Percentiles rank a stretch among this genome's conserved stretches.
These are phyloP conservation scores for Rattus norvegicus DNA, from an alignment of 2,113 vertebrate species.

Conservation along the genomic window GRCr8 NC_086020.1:208739501-208740000, in stretches of 20 bases:
- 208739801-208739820: neutral
- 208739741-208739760: conserved; percentile 1
- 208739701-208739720: neutral
- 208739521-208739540: neutral
- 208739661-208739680: neutral
- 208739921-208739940: neutral
- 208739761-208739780: neutral
- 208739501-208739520: neutral
- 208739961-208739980: neutral
- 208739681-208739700: conserved; percentile 7
- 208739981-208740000: neutral
- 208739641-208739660: neutral
- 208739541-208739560: neutral
- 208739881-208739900: neutral
- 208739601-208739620: neutral
- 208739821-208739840: neutral
- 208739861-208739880: neutral
- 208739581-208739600: neutral
- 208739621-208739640: conserved; percentile 9
- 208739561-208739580: neutral
- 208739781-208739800: neutral
- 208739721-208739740: conserved; percentile 24
- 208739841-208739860: neutral
- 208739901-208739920: conserved; percentile 27
- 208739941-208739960: neutral